Evolutionary conservation across 92 coral and sea anemone species (phyloP).

Genomic region (Blastomussa wellsi): DNA sequence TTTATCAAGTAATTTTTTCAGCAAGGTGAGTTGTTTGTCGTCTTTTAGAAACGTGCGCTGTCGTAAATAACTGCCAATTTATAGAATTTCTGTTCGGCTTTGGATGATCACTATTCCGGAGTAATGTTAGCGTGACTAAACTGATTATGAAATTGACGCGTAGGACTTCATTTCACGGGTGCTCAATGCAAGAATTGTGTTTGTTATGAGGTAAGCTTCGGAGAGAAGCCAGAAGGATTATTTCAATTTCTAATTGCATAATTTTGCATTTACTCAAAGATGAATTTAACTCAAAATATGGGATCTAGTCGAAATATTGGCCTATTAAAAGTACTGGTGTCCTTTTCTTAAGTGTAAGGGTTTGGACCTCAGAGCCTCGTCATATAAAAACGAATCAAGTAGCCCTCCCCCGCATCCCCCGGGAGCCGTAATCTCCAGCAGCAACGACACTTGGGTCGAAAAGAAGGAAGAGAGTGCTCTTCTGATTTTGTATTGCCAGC

Average conservation of each 20-base stretch:
- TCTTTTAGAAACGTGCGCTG: not conserved
- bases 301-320: no score
- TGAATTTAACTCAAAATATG: not conserved
- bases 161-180: not conserved
- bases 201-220: not conserved
- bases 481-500: no score
- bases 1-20: not conserved
- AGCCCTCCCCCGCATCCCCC: no score
- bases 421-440: no score
- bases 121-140: no score
- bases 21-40: not conserved
- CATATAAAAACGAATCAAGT: no score
- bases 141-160: not conserved
- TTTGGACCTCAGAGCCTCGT: no score
- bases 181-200: not conserved
- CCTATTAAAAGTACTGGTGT: no score
- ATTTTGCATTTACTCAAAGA: not conserved
- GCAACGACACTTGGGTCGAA: no score
- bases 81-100: not conserved
- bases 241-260: not conserved
- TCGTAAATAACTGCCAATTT: not conserved
- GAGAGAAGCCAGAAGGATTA: not conserved
- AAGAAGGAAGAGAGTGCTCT: no score
- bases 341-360: no score
- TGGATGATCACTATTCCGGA: not conserved